Base-by-base conservation (phyloP, 2,888 invertebrate species). In the Liposcelis brunnea region DNA sequence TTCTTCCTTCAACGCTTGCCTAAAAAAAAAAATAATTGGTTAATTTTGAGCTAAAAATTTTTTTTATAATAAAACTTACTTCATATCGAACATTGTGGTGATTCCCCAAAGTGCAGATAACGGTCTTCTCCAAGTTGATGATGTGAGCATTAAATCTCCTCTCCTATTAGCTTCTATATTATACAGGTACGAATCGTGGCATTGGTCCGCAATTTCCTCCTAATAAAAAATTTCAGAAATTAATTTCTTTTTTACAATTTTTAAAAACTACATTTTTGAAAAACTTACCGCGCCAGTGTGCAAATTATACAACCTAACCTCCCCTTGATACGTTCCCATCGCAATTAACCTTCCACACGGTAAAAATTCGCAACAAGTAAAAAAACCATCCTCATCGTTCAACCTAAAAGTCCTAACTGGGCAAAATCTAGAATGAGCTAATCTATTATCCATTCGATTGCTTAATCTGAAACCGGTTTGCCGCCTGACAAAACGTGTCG, bases 131-230 rank as follows among this genome's bases (percentile, higher is more conserved):
- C 89, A 91, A 0, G 83, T 75, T 1, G 85, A 83, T 7, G 87
- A 83, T 0, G 90, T 87, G 1, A 94, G 76, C 32, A 97, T 62
- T 15, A 94, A 63, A 45, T 75, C 70, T 0, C 87, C 89, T 55
- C 78, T 77, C 59, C 78, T 69, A 56, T 76, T 76, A 26, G 75
- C 70, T 64, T 83, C 77, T 58, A 89, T 71, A 54, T 86, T 78
- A 52, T 83, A 81, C 37, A 97, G 76, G 47, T 83, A 84, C 2
- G 89, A 83, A 50, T 85, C 82, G 62, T 94, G 93, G 47, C 91
- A 89, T 49, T 77, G 74, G 55, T 75, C 76, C 35, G 78, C 74
- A 44, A 74, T 76, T 55, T 89, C 84, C 56, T 91, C 90, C 48
- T 75, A 52, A 10, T 49, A 49, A 40, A 44, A 43, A 43, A 50